Base-by-base conservation (phyloP, 2,888 invertebrate genomes). In the Odontothrips loti region DNA sequence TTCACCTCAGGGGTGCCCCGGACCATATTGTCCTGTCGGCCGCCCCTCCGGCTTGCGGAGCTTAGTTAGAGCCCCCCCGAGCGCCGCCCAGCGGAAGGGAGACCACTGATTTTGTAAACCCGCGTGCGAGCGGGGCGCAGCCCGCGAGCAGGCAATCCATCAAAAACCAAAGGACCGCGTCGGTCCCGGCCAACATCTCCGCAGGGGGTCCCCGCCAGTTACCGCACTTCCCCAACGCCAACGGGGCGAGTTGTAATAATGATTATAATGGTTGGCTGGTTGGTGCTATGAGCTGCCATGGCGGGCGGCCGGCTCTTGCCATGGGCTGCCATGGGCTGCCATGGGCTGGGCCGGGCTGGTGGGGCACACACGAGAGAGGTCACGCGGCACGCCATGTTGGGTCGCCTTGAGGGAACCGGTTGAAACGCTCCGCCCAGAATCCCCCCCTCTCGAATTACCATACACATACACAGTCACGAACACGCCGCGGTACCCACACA, bases 371-470 rank as follows among this genome's bases (percentile, higher is more conserved):
- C 34, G 34, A 6, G 34, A 43, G 34, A 43, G 34, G 34, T 43
- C 34, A 43, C 34, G 68, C 68, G n/a, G n/a, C 68, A 68, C 68
- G 68, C 68, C 68, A 75, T 75, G 68, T 75, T 75, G 68, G 68
- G 68, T 75, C 68, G 68, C 68, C 68, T 75, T 75, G 68, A 75
- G 68, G 68, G 68, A 75, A 75, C 68, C 68, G 68, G 68, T 75
- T 75, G 68, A 75, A 75, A 75, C 23, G 68, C 68, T 27, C 68
- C 68, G 68, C 68, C 68, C 68, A 75, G 68, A 75, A 27, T 23
- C 68, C 23, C 68, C 51, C 68, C 68, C 68, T 75, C 68, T 75
- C 23, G 68, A 75, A 75, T 75, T 75, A 75, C 68, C 68, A 75
- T 75, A 75, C 68, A 68, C 68, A 75, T 27, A 75, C 68, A 75